phyloP scores from a whole-genome alignment of 2,797 vertebrate species.

The Anguilla megastoma region DNA sequence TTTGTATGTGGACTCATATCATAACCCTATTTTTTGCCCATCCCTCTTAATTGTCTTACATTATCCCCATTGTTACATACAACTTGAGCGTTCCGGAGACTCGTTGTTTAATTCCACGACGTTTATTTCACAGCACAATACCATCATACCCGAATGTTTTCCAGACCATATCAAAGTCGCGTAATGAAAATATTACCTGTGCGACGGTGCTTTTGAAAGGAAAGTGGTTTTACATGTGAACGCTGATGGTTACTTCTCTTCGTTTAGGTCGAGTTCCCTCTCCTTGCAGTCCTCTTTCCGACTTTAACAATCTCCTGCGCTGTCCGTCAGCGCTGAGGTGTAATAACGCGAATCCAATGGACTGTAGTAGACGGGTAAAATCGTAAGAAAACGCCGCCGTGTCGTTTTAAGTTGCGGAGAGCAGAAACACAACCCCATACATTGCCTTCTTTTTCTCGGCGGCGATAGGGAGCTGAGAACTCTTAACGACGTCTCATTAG shows the following conservation, averaged over 20 bases:
- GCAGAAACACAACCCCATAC: background rate
- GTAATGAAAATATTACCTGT: conserved; percentile 19
- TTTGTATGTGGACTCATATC: background rate
- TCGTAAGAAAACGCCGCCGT: conserved; percentile 4
- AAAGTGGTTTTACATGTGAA: background rate
- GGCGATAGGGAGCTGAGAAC: background rate
- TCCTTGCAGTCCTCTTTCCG: background rate
- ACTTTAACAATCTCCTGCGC: conserved; percentile 1
- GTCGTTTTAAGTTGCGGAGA: background rate
- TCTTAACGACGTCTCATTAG: background rate
- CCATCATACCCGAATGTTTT: background rate
- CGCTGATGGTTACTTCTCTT: background rate
- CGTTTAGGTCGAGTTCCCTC: background rate
- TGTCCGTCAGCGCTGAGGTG: conserved; percentile 17
- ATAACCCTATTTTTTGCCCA: background rate
- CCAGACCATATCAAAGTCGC: background rate
- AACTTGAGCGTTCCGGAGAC: background rate
- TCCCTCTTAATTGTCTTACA: background rate
- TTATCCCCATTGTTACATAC: background rate
- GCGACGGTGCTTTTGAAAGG: background rate
- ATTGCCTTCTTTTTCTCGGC: background rate
- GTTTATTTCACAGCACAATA: background rate
- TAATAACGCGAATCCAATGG: background rate
- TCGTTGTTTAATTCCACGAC: background rate
- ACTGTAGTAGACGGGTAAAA: background rate